These are phyloP conservation scores for Tachyglossus aculeatus DNA, from an alignment of 2,797 vertebrate genomes.

Conservation along the genomic window DNA sequence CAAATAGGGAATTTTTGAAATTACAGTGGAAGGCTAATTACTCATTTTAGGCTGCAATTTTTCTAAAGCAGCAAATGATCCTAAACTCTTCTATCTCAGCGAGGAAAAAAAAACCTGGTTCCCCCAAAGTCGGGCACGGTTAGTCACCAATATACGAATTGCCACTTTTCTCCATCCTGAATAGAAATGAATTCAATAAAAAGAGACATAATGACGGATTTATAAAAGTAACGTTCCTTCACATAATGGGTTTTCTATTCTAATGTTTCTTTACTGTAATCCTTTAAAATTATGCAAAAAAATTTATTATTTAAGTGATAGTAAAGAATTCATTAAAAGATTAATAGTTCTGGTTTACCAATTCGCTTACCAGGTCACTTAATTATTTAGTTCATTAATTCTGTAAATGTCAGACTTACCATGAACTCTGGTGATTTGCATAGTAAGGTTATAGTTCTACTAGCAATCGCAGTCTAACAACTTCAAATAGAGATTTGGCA, in stretches of 20 bases:
- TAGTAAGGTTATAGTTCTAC: slow-evolving; percentile 78
- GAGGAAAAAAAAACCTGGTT: slow-evolving; percentile 51
- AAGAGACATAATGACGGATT: slow-evolving; percentile 71
- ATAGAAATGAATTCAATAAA: slow-evolving; percentile 75
- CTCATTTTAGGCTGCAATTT: slow-evolving; percentile 67
- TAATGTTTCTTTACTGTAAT: slow-evolving; percentile 74
- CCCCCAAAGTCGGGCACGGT: slow-evolving; percentile 61
- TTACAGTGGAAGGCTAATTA: slow-evolving; percentile 74
- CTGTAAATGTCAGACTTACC: slow-evolving; percentile 91
- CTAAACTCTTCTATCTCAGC: slow-evolving; percentile 65
- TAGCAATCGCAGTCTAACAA: slow-evolving; percentile 60
- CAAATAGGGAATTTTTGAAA: slow-evolving; percentile 70
- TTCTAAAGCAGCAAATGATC: slow-evolving; percentile 71
- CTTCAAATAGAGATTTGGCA: slow-evolving; percentile 65
- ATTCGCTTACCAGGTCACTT: slow-evolving; percentile 92
- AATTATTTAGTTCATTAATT: slow-evolving; percentile 98
- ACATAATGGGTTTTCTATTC: slow-evolving; percentile 72
- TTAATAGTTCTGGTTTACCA: slow-evolving; percentile 88
- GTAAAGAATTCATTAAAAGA: slow-evolving; percentile 78
- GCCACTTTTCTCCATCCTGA: slow-evolving; percentile 66
- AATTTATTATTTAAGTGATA: slow-evolving; percentile 76
- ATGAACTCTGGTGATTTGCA: slow-evolving; percentile 85
- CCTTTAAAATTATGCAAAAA: slow-evolving; percentile 75
- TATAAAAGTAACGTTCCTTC: slow-evolving; percentile 76
- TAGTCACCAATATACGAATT: slow-evolving; percentile 68